These are phyloP conservation scores for Corbicula japonica DNA, from an alignment of 2,888 invertebrate species.

Conservation along the genomic window DNA sequence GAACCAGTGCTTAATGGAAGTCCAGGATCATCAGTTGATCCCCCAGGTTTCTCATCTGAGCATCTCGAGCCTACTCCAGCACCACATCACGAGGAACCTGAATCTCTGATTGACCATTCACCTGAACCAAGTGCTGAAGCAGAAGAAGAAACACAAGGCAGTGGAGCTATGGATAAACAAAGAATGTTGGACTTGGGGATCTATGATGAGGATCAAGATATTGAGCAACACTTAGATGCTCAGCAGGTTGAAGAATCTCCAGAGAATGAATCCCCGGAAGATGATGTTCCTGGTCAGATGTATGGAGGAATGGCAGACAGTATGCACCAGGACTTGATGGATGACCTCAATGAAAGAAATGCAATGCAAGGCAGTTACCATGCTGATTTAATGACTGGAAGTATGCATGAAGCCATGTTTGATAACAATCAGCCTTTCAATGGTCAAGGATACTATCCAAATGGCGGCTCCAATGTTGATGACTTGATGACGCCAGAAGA, in stretches of 20 bases:
- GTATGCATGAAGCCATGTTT: conserved; percentile 61
- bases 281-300: too few species aligned
- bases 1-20: conserved; percentile 44
- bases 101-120: conserved; percentile 29
- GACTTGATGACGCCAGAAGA: conserved; percentile 66
- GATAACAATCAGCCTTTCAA: conserved; percentile 57
- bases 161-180: conserved; percentile 52
- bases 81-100: conserved; percentile 29
- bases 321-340: conserved; percentile 59
- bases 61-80: conserved; percentile 52
- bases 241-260: conserved; percentile 44
- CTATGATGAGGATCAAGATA: conserved; percentile 78
- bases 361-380: conserved; percentile 52
- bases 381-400: conserved; percentile 61
- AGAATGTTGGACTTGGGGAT: conserved; percentile 76
- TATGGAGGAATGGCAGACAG: conserved; percentile 64
- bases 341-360: conserved; percentile 36
- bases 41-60: conserved; percentile 31
- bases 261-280: too few species aligned
- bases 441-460: conserved; percentile 35
- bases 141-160: conserved; percentile 33
- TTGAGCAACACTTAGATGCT: conserved; percentile 54
- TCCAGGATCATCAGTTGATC: conserved; percentile 28
- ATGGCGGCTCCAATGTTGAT: conserved; percentile 49
- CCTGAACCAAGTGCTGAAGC: conserved; percentile 48